Evolutionary conservation across 2,113 vertebrate species (phyloP), one percentile per base, ranked within the genome.

Genomic region (Thamnaconus septentrionalis): DNA sequence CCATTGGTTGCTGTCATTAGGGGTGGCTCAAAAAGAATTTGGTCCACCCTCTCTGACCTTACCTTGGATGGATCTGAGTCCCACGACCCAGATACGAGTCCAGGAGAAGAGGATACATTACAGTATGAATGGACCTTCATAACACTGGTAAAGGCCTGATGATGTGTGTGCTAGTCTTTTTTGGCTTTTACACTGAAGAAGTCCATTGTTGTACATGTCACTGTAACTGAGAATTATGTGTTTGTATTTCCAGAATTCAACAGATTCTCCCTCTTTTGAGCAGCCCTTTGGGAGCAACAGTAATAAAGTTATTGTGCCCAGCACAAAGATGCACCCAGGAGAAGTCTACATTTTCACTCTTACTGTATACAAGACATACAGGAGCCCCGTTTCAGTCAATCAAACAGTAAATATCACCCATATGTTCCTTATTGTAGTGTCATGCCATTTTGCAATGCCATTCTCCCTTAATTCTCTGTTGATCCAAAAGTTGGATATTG

Each of bases 11-110:
- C 92, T 12, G 41, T 85, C 41, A 92, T 93, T 55, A 84, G 83
- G 51, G 92, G 92, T 51, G 93, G 93, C 11, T 90, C 91, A 0
- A 66, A 82, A 61, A 80, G 88, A 75, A 54, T 84, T 12, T 93
- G 92, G 86, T 71, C 91, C 43, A 78, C 60, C 43, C 6, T 76
- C 8, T 72, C 48, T n/a, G 87, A 92, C 53, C 85, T 94, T 0
- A 5, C 89, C 53, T 72, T 94, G 71, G 90, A 93, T 49, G 93
- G 90, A 52, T 85, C 80, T 3, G 74, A 86, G 5, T 93, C 92
- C 7, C 77, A 69, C 41, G 93, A 94, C 67, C 92, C 92, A 12
- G 91, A 93, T 53, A 39, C 69, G 11, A 69, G 77, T 3, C 65
- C 53, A n/a, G 75, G 71, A 62, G 49, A 61, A 4, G 79, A 73